phyloP scores from a whole-genome alignment of 2,888 invertebrate species.

The Scrobipalpa costella region DNA sequence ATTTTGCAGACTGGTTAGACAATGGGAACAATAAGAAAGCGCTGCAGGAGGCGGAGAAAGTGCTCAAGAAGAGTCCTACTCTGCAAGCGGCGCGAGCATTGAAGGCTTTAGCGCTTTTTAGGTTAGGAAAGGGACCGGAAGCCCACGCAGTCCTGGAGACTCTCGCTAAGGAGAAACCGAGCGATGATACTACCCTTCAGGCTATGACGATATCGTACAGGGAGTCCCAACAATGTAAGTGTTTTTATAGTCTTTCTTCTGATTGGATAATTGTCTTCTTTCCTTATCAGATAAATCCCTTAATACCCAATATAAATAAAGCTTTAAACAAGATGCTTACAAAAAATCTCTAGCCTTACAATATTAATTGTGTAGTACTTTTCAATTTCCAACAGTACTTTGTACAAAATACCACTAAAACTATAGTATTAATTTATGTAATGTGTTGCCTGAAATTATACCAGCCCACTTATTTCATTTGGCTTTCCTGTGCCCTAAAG shows the following conservation, averaged over 20 bases:
- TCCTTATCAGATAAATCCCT: too few relatives aligned
- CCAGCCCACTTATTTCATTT: too few relatives aligned
- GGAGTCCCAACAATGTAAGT: conserved; percentile 94
- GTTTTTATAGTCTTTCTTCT: neutral
- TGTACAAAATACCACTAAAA: too few relatives aligned
- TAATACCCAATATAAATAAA: too few relatives aligned
- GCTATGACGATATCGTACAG: conserved; percentile 97
- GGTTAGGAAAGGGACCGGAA: conserved; percentile 92
- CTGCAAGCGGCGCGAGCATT: conserved; percentile 95
- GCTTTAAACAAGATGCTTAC: too few relatives aligned
- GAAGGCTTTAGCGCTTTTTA: conserved; percentile 94
- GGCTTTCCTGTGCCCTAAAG: too few relatives aligned
- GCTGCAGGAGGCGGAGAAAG: conserved; percentile 97
- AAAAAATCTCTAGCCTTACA: too few relatives aligned
- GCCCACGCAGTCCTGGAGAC: conserved; percentile 88
- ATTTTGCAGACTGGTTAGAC: conserved; percentile 93
- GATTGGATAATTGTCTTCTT: conserved; percentile 1
- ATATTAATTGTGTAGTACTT: too few relatives aligned
- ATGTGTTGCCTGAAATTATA: too few relatives aligned
- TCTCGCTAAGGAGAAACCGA: conserved; percentile 89
- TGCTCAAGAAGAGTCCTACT: conserved; percentile 95
- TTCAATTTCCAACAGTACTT: too few relatives aligned
- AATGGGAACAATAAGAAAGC: conserved; percentile 98
- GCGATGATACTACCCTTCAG: conserved; percentile 96
- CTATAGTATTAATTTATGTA: too few relatives aligned